phyloP scores from a whole-genome alignment of 2,888 invertebrate species.

The Allacma fusca region DNA sequence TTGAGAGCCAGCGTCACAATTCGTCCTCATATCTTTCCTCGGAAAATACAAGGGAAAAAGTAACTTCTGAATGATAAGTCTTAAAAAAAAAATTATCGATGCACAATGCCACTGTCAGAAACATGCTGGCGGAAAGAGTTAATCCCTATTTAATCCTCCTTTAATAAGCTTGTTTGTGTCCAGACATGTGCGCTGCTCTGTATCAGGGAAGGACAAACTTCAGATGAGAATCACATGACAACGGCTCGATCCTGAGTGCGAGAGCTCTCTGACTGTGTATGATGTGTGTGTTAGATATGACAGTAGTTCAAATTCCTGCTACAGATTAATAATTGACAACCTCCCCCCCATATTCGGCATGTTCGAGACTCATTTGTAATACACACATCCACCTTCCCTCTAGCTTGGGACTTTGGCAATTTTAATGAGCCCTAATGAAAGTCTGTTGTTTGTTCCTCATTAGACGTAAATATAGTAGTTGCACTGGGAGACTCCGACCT shows the following conservation, averaged over 20 bases:
- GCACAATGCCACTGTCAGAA: background rate
- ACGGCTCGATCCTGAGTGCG: too few relatives aligned
- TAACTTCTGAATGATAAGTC: too few relatives aligned
- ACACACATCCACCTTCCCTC: too few relatives aligned
- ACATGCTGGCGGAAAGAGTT: background rate
- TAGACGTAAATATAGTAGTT: background rate
- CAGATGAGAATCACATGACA: background rate
- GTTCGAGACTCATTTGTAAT: too few relatives aligned
- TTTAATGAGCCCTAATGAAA: constrained; percentile 1
- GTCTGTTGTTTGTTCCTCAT: background rate
- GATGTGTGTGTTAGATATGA: too few relatives aligned
- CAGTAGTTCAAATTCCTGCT: too few relatives aligned
- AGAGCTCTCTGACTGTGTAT: too few relatives aligned
- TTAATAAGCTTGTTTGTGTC: background rate
- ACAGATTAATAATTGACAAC: too few relatives aligned
- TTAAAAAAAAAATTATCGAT: constrained; percentile 9
- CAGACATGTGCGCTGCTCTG: background rate
- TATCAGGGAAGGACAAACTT: background rate
- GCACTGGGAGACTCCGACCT: background rate
- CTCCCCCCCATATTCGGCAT: too few relatives aligned
- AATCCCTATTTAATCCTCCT: background rate
- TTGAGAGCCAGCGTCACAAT: too few relatives aligned
- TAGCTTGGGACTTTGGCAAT: background rate
- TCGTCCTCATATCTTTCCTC: too few relatives aligned
- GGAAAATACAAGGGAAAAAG: too few relatives aligned